Evolutionary conservation across 2,113 vertebrate genomes (phyloP), one percentile per base, ranked within the genome.

Genomic region (Propithecus coquereli): DNA sequence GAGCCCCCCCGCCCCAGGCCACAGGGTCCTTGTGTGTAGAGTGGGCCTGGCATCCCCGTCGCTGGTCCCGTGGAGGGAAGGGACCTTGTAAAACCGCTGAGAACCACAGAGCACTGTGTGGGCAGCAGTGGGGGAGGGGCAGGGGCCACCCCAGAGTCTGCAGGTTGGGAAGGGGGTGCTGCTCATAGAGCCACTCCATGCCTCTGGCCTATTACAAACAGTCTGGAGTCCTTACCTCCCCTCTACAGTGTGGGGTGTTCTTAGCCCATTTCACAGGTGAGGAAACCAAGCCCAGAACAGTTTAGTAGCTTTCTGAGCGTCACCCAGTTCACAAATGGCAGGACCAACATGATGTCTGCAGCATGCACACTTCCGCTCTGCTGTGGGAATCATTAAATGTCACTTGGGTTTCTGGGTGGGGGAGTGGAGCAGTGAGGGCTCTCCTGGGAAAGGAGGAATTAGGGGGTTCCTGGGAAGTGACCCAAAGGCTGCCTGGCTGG

Each of bases 181-280:
- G 1, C 22, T 34, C 8, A 11, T 1, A 10, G 50, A 65, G 30
- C 27, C 23, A 37, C 57, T 47, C 25, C 6, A 0, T 22, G 25
- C 63, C n/a, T 71, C n/a, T 30, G 54, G 73, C 66, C 47, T 14
- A 23, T 63, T 63, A 45, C 3, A 54, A 23, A 47, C 43, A 5
- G 30, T 61, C 79, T 70, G 37, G 34, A 86, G 18, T 23, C 66
- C 79, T 43, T 7, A 27, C 45, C 30, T 61, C 34, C 30, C 32
- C 76, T 74, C 88, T 14, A 2, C 13, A 57, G n/a, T 18, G 4
- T 16, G 76, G 77, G 34, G 34, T 70, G 14, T 79, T 76, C 66
- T 52, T 6, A n/a, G 83, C 73, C 23, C 30, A 20, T 52, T 66
- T 93, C 34, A 32, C 61, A 47, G 61, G 32, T 32, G 77, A 81